phyloP scores from a whole-genome alignment of 1,140 invertebrate species.

The Danaus plexippus region DNA sequence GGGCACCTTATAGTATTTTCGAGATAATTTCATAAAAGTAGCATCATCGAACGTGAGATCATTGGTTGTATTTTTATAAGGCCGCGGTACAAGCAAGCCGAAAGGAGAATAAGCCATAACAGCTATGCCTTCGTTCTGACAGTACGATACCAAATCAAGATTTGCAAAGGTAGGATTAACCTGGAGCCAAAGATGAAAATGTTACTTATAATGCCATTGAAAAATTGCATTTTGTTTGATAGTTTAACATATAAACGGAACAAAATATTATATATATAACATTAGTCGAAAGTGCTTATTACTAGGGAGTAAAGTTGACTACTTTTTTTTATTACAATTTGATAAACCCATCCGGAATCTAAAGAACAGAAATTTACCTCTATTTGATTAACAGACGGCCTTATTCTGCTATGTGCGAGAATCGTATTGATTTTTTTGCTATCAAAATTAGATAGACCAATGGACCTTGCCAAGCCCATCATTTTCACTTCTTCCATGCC shows the following conservation, averaged over 20 bases:
- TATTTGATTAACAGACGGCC: slow-evolving; percentile 15
- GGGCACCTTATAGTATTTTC: slow-evolving; percentile 7
- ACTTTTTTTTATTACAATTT: too few relatives aligned
- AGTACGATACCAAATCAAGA: slow-evolving; percentile 12
- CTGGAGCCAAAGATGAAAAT: neutral
- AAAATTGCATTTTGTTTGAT: too few relatives aligned
- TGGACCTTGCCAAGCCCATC: slow-evolving; percentile 1
- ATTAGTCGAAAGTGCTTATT: too few relatives aligned
- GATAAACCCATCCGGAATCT: too few relatives aligned
- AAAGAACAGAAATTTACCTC: slow-evolving; percentile 1
- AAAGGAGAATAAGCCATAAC: slow-evolving; percentile 8
- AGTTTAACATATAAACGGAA: too few relatives aligned
- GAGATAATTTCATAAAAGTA: neutral
- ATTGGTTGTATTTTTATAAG: neutral
- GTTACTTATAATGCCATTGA: too few relatives aligned
- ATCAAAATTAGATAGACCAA: slow-evolving; percentile 9
- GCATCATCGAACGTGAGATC: slow-evolving; percentile 4
- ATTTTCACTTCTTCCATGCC: slow-evolving; percentile 4
- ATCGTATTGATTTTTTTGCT: slow-evolving; percentile 7
- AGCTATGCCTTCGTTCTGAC: slow-evolving; percentile 6
- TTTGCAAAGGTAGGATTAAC: slow-evolving; percentile 11
- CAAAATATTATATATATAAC: too few relatives aligned
- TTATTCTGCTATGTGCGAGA: neutral
- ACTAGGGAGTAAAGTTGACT: too few relatives aligned
- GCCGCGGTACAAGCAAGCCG: slow-evolving; percentile 12